These are phyloP conservation scores for Crenuchus spilurus DNA, from an alignment of 2,797 vertebrate genomes.

Conservation along the genomic window DNA sequence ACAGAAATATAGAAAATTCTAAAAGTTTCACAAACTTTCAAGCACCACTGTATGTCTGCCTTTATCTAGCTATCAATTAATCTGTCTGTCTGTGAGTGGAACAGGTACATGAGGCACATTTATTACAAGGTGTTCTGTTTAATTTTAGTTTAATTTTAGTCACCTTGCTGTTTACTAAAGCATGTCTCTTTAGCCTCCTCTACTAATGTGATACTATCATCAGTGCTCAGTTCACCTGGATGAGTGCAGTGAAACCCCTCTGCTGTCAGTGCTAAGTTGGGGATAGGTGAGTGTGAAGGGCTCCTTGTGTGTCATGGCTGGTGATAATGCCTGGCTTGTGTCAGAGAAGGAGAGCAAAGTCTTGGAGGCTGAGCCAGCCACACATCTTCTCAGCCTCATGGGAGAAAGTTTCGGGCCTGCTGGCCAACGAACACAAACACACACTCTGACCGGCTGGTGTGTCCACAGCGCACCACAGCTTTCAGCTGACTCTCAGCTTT, in stretches of 20 bases:
- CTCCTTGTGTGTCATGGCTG: constrained; percentile 28
- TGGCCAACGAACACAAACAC: constrained; percentile 46
- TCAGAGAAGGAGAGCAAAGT: constrained; percentile 7
- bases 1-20: too few species aligned
- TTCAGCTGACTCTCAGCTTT: constrained; percentile 29
- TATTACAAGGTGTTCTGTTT: too few species aligned
- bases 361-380: constrained; percentile 37
- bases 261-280: constrained; percentile 31
- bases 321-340: constrained; percentile 43
- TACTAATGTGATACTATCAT: neutral
- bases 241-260: neutral
- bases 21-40: too few species aligned
- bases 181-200: neutral
- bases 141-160: too few species aligned
- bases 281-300: constrained; percentile 27
- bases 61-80: too few species aligned
- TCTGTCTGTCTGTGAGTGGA: too few species aligned
- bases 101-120: too few species aligned
- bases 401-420: constrained; percentile 24
- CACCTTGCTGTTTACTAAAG: neutral
- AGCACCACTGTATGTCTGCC: too few species aligned
- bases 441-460: constrained; percentile 19
- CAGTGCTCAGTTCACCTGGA: neutral
- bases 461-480: constrained; percentile 18
- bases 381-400: constrained; percentile 44